Base-by-base conservation (phyloP, 2,113 vertebrate species). In the Sceloporus tristichus region DNA sequence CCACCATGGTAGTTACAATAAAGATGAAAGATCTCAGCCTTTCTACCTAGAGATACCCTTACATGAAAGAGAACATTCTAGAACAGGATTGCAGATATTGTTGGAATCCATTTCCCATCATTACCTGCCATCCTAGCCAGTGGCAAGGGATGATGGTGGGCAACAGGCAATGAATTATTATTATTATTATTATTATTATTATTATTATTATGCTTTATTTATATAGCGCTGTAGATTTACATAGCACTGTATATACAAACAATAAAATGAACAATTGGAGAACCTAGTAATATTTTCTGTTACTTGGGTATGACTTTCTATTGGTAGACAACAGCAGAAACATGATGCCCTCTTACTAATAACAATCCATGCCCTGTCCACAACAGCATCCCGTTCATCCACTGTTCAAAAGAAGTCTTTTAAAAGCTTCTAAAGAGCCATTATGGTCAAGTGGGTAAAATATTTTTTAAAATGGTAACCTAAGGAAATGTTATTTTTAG, bases 361-460 rank as follows among this genome's bases (percentile, higher is more conserved):
- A 34, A 18, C 29, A 80, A 16, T 11, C 54, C 79, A 40, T n/a
- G 18, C 65, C 40, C 34, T 38, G 34, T 65, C 0, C 0, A 0
- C 27, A 2, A 21, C 81, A 18, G 6, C 38, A 56, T 18, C 38
- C 40, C 29, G 2, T 71, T 74, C 34, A 73, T 11, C 53, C 70
- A 56, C 29, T 53, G 14, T 53, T 71, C 19, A 73, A 84, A 84
- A 70, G 16, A 84, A 79, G 23, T 84, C 16, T 71, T 42, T 71
- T 27, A 8, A 9, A 70, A 29, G 27, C 5, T 40, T 82, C 9
- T 66, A 83, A 83, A 40, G 65, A 16, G 16, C 19, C 29, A n/a
- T 71, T 73, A 19, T 73, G 18, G 27, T 11, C 3, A 79, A 73
- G 9, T 48, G 38, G 27, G 82, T 27, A 42, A 70, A 70, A 70